These are phyloP conservation scores for Lymantria dispar DNA, from an alignment of 2,888 invertebrate genomes.

Conservation along the genomic window DNA sequence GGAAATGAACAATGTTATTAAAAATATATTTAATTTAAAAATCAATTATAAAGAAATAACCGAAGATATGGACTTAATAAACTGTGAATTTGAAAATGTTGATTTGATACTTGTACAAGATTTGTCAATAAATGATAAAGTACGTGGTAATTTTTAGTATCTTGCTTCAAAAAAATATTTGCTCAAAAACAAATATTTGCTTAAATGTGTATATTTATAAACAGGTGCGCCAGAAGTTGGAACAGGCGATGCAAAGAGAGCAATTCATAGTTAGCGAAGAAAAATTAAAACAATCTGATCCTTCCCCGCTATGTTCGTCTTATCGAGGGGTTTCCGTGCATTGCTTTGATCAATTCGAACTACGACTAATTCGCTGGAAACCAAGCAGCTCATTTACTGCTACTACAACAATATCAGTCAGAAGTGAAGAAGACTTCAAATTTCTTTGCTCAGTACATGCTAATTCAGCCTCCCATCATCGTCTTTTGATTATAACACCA, in stretches of 20 bases:
- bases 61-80: not conserved
- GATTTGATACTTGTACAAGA: slow-evolving; percentile 32
- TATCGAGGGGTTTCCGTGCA: slow-evolving; percentile 23
- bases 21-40: slow-evolving; percentile 13
- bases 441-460: slow-evolving; percentile 21
- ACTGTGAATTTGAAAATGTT: slow-evolving; percentile 6
- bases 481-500: slow-evolving; percentile 28
- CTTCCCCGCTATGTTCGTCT: slow-evolving; percentile 5
- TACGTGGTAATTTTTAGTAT: slow-evolving; percentile 10
- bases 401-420: slow-evolving; percentile 26
- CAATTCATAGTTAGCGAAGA: slow-evolving; percentile 29
- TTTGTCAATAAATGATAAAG: slow-evolving; percentile 24
- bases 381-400: not conserved
- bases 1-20: slow-evolving; percentile 14
- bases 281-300: not conserved
- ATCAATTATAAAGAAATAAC: slow-evolving; percentile 20
- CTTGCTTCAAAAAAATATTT: not conserved
- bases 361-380: slow-evolving; percentile 30
- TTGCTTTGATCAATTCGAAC: slow-evolving; percentile 8
- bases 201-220: not conserved
- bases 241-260: slow-evolving; percentile 16
- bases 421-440: slow-evolving; percentile 24
- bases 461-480: slow-evolving; percentile 15
- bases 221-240: slow-evolving; percentile 23
- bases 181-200: not conserved